Evolutionary conservation across 2,888 invertebrate genomes (phyloP), one percentile per base, ranked within the genome.

Genomic region (Candidula unifasciata): DNA sequence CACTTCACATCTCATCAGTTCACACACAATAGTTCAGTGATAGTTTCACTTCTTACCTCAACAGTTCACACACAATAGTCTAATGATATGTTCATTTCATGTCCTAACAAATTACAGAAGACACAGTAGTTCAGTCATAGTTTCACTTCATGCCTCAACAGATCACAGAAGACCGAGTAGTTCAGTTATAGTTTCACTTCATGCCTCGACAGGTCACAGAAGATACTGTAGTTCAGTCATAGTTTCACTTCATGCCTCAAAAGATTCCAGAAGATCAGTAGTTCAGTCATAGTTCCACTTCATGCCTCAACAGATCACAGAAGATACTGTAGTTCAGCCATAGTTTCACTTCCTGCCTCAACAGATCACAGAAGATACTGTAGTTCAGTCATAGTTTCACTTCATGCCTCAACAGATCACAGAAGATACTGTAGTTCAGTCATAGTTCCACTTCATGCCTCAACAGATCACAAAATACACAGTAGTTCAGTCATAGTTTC

Each of bases 121-220:
- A 16, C 54, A 71, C 79, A 76, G 37, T n/a, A n/a, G n/a, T n/a
- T n/a, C n/a, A n/a, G n/a, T 44, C 8, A 37, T 68, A 76, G 33
- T 16, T 80, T 80, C 37, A 33, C 76, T 21, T 60, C 78, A 5
- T 83, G 83, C 83, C 68, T 73, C n/a, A 18, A 10, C n/a, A 52
- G 54, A 30, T 27, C 0, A n/a, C 27, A 21, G 8, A 3, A 71
- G 0, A 10, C 21, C 10, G 30, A 0, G 24, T n/a, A n/a, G n/a
- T n/a, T n/a, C n/a, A 24, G 30, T 33, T 8, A 24, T 54, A 30
- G 27, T 37, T 16, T 79, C 35, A 21, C 33, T 80, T 68, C 52
- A 27, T 44, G 8, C 24, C 30, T 71, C 33, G 80, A 18, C 79
- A 89, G 89, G 74, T 89, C 2, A 87, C 88, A 16, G 87, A 83